Evolutionary conservation across 2,797 vertebrate species (phyloP).

Genomic region (Gambusia yucatana): DNA sequence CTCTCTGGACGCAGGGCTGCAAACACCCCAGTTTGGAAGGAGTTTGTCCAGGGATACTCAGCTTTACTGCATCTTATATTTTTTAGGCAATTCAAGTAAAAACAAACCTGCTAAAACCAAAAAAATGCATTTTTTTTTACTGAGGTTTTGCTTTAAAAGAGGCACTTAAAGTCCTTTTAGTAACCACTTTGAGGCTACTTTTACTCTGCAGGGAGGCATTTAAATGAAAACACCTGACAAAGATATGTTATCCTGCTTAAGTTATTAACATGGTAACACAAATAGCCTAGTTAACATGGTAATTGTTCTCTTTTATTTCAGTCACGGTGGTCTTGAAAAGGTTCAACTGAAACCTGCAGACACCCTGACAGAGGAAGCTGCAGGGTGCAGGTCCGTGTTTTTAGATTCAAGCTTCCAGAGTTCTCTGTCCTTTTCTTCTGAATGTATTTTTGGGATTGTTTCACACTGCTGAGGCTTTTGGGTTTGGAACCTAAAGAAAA

Average conservation of each 20-base stretch:
- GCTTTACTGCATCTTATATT: not conserved
- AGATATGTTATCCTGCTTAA: not conserved
- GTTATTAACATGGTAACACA: not conserved
- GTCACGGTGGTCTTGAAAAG: not conserved
- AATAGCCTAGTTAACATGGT: not conserved
- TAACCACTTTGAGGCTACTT: not conserved
- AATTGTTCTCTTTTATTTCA: not conserved
- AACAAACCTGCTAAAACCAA: not conserved
- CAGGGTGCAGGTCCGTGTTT: not conserved
- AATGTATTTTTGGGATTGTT: not conserved
- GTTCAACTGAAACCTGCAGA: not conserved
- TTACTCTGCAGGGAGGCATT: not conserved
- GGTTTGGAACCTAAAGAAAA: not conserved
- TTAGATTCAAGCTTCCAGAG: not conserved
- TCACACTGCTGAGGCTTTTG: not conserved
- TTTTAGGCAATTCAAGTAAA: not conserved
- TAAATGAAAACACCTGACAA: not conserved
- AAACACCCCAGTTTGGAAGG: not conserved
- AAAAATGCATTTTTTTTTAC: not conserved
- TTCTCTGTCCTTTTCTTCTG: not conserved
- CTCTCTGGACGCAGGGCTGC: not conserved
- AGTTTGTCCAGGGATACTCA: not conserved
- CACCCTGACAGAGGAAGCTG: not conserved
- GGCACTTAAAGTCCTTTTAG: not conserved
- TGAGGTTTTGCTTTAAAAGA: not conserved